These are phyloP conservation scores for Malurus leucopterus DNA, from an alignment of 2,797 vertebrate species.

Conservation along the genomic window DNA sequence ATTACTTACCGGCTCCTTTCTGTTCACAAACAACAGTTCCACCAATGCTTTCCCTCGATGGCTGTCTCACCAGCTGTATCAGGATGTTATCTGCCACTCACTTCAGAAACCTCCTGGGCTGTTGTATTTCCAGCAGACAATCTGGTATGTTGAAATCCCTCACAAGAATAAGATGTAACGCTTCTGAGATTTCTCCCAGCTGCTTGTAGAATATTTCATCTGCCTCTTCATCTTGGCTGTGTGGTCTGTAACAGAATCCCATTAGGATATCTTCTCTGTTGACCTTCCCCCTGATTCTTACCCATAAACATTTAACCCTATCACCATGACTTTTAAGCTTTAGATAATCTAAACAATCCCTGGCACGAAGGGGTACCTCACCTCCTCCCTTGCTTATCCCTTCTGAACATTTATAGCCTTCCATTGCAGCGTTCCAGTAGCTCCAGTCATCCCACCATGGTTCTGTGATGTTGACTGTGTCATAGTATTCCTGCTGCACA, in stretches of 20 bases:
- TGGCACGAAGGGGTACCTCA: neutral
- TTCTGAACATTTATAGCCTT: neutral
- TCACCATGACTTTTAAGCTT: neutral
- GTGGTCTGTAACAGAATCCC: neutral
- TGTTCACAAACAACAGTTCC: neutral
- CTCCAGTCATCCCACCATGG: neutral
- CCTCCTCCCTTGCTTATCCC: neutral
- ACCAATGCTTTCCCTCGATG: neutral
- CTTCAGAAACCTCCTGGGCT: neutral
- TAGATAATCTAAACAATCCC: neutral
- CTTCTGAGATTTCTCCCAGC: neutral
- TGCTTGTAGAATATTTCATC: neutral
- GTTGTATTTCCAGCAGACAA: neutral
- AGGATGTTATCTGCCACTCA: neutral
- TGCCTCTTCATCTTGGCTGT: neutral
- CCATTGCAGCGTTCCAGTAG: neutral
- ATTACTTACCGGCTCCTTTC: neutral
- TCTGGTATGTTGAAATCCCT: neutral
- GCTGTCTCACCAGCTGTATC: neutral
- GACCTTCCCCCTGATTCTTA: neutral
- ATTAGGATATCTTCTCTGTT: neutral
- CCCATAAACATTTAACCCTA: neutral
- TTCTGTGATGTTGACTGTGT: neutral
- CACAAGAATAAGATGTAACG: neutral
- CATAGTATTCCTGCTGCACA: neutral